Evolutionary conservation across 2,113 vertebrate species (phyloP).

Genomic region (Takifugu flavidus): DNA sequence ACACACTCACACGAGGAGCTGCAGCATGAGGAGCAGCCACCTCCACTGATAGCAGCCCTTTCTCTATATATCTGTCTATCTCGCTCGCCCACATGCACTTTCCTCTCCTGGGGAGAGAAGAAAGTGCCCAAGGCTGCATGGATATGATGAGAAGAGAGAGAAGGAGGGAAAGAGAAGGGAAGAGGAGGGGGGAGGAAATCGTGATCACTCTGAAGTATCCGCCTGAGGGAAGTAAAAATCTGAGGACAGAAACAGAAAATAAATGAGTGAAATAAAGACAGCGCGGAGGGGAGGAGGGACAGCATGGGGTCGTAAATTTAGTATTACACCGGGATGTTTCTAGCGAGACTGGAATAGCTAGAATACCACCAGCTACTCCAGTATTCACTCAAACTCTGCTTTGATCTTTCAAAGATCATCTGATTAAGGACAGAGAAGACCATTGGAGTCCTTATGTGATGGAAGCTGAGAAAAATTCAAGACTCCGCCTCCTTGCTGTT

Average conservation of each 20-base stretch:
- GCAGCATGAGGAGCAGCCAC: slow-evolving; percentile 42
- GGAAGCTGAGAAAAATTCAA: no score
- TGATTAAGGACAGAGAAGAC: no score
- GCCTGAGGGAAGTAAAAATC: slow-evolving; percentile 23
- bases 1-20: slow-evolving; percentile 31
- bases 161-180: background rate
- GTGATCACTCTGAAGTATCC: slow-evolving; percentile 37
- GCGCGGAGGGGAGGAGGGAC: background rate
- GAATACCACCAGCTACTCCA: no score
- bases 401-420: no score
- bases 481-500: no score
- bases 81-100: slow-evolving; percentile 34
- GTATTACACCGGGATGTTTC: no score
- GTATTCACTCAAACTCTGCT: no score
- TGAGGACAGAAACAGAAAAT: slow-evolving; percentile 7
- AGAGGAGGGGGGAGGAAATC: slow-evolving; percentile 11
- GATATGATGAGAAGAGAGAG: slow-evolving; percentile 30
- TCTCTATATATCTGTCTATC: slow-evolving; percentile 21
- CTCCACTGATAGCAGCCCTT: slow-evolving; percentile 51
- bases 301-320: no score
- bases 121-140: slow-evolving; percentile 38
- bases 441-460: no score
- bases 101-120: slow-evolving; percentile 23
- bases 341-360: no score
- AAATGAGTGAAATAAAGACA: slow-evolving; percentile 4